These are phyloP conservation scores for Galbula dea DNA, from an alignment of 2,113 vertebrate genomes.

Conservation along the genomic window DNA sequence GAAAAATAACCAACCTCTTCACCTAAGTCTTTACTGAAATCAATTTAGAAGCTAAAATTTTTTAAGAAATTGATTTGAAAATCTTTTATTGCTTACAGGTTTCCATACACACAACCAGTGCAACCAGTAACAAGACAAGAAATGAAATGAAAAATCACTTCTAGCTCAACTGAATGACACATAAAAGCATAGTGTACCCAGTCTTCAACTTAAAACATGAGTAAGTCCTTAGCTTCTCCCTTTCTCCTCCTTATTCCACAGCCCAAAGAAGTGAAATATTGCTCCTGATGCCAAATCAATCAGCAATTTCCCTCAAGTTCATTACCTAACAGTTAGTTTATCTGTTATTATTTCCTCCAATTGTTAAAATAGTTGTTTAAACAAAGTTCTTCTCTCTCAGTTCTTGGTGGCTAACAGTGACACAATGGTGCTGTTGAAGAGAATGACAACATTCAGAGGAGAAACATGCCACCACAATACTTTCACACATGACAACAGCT, in stretches of 20 bases:
- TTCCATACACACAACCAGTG: neutral
- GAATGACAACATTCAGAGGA: neutral
- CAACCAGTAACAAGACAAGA: neutral
- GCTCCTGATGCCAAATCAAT: neutral
- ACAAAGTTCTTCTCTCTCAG: neutral
- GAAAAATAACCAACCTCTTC: neutral
- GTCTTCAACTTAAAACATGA: neutral
- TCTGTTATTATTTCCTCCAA: neutral
- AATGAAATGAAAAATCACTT: neutral
- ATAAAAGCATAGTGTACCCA: neutral
- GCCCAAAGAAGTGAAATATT: neutral
- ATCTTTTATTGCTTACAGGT: constrained; percentile 31
- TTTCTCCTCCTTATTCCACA: neutral
- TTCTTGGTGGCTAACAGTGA: neutral
- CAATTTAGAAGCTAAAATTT: neutral
- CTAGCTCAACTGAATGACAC: neutral
- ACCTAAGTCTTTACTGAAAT: neutral
- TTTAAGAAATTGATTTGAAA: neutral
- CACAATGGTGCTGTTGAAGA: neutral
- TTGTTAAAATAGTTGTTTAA: neutral
- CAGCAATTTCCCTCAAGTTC: neutral
- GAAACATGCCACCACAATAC: neutral
- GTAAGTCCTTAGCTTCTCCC: neutral
- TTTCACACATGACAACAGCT: neutral
- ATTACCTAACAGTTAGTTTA: neutral